These are phyloP conservation scores for Steinernema scapterisci DNA, from an alignment of 2,888 invertebrate species.

Conservation along the genomic window DNA sequence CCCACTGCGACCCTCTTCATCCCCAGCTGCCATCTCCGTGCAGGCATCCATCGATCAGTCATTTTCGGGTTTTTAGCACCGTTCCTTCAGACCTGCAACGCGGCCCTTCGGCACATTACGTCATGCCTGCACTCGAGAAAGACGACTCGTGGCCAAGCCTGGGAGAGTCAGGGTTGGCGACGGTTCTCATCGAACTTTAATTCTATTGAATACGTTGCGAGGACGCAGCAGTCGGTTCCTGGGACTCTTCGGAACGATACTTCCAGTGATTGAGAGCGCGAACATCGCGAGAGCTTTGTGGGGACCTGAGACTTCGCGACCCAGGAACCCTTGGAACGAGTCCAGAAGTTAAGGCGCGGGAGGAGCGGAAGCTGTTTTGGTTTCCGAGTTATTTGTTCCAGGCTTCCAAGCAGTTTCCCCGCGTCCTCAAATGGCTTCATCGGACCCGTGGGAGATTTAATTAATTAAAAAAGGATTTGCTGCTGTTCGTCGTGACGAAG, in stretches of 20 bases:
- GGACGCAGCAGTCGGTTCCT: neutral
- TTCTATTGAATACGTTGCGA: conserved; percentile 26
- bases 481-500: conserved; percentile 23
- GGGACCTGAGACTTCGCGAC: neutral
- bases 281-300: no score
- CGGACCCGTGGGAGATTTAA: conserved; percentile 23
- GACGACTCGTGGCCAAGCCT: neutral
- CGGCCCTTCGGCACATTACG: conserved; percentile 12
- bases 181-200: conserved; percentile 28
- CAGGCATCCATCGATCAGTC: conserved; percentile 1
- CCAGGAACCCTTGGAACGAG: no score
- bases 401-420: neutral
- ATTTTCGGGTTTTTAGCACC: neutral
- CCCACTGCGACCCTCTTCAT: neutral
- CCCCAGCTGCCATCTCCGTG: neutral
- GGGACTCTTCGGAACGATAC: neutral
- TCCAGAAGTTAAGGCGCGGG: no score
- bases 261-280: neutral
- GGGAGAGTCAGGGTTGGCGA: neutral
- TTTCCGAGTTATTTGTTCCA: neutral
- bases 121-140: neutral
- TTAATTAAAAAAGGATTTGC: conserved; percentile 32
- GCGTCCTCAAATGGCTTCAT: neutral
- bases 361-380: neutral
- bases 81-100: neutral